Evolutionary conservation across 2,888 invertebrate species (phyloP).

Genomic region (Psococerastis gibbosa): DNA sequence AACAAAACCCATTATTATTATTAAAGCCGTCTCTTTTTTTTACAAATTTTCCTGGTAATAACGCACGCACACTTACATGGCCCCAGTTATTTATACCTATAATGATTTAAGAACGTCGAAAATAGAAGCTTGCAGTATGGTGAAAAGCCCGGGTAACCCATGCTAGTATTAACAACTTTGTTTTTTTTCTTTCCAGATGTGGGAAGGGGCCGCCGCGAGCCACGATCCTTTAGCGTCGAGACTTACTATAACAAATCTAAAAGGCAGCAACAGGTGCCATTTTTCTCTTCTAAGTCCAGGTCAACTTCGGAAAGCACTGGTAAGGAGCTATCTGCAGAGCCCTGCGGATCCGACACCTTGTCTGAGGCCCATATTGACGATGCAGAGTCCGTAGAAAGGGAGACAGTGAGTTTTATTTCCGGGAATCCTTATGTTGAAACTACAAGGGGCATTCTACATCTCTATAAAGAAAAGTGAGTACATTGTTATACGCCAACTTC

Average conservation of each 20-base stretch:
- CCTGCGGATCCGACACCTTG: neutral
- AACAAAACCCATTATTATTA: too few species aligned
- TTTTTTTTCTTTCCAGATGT: too few species aligned
- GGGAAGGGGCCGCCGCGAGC: slow-evolving; percentile 45
- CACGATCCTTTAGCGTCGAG: slow-evolving; percentile 56
- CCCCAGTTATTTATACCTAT: neutral
- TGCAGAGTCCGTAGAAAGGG: slow-evolving; percentile 6
- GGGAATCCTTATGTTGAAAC: slow-evolving; percentile 96
- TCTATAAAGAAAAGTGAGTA: slow-evolving; percentile 89
- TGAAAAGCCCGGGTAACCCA: neutral
- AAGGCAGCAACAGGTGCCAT: slow-evolving; percentile 23
- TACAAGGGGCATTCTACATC: slow-evolving; percentile 88
- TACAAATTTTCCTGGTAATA: too few species aligned
- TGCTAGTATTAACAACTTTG: too few species aligned
- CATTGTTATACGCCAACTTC: slow-evolving; percentile 3
- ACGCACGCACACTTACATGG: too few species aligned
- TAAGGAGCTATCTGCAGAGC: neutral
- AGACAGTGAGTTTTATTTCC: slow-evolving; percentile 32
- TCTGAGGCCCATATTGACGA: neutral
- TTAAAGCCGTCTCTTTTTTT: too few species aligned
- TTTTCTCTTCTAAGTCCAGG: neutral
- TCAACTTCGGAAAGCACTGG: neutral
- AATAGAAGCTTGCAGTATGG: neutral
- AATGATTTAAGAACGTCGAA: neutral
- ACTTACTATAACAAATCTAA: slow-evolving; percentile 54